Percentiles rank a stretch among this genome's conserved stretches.
phyloP scores from a whole-genome alignment of 2,113 vertebrate genomes.

The Panthera tigris region DNA sequence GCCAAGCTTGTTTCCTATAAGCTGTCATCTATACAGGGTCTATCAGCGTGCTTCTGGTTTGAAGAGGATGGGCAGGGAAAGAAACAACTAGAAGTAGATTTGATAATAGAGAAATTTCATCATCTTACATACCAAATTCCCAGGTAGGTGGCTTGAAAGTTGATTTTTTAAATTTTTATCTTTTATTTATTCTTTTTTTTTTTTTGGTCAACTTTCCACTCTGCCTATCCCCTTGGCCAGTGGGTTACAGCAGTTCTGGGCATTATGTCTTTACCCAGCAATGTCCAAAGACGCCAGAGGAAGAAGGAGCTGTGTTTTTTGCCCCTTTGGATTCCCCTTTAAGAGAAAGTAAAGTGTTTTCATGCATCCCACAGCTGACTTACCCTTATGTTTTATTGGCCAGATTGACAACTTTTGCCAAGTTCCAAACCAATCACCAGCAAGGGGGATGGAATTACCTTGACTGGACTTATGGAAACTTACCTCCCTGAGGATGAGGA shows the following conservation, averaged over 20 bases:
- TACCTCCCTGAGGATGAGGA: background rate
- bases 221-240: background rate
- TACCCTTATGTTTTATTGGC: background rate
- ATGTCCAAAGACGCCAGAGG: background rate
- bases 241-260: background rate
- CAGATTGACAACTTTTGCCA: background rate
- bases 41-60: background rate
- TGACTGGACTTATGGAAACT: background rate
- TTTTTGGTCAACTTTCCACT: background rate
- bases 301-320: background rate
- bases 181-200: background rate
- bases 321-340: background rate
- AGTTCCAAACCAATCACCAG: background rate
- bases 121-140: background rate
- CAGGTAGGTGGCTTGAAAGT: background rate
- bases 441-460: background rate
- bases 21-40: accelerated
- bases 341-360: background rate
- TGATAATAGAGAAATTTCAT: background rate
- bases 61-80: background rate
- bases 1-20: background rate
- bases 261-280: background rate
- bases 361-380: background rate
- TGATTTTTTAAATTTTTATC: background rate
- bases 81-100: background rate